These are phyloP conservation scores for Hephaestus fuliginosus DNA, from an alignment of 2,797 vertebrate genomes.

Conservation along the genomic window DNA sequence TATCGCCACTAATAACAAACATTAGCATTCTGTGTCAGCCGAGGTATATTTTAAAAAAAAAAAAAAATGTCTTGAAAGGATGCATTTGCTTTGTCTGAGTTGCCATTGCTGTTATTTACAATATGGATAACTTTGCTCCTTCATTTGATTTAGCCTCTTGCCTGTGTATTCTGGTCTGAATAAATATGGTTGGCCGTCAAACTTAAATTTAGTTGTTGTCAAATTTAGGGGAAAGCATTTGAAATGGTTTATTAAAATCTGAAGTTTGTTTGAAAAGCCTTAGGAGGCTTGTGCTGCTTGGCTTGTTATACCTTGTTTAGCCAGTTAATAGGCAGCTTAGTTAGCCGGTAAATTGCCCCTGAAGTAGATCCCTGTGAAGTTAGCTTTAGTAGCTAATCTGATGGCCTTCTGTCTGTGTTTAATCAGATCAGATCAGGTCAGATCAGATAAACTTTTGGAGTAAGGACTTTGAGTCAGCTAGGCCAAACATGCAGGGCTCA, in stretches of 20 bases:
- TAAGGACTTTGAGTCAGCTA: neutral
- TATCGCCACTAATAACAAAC: too few species aligned
- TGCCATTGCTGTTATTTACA: neutral
- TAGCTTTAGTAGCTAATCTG: neutral
- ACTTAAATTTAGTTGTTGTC: neutral
- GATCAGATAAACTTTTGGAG: neutral
- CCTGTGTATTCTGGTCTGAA: neutral
- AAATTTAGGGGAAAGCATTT: neutral
- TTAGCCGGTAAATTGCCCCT: neutral
- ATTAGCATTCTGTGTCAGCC: neutral
- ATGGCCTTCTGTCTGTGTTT: neutral
- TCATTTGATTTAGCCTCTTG: neutral
- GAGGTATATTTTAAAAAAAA: neutral
- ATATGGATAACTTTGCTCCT: neutral
- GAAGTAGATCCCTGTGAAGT: neutral
- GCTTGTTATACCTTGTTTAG: neutral
- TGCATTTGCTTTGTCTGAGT: neutral
- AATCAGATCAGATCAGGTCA: too few species aligned
- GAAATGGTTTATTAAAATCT: neutral
- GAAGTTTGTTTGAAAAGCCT: neutral
- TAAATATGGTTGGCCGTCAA: neutral
- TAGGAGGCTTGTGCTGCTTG: neutral
- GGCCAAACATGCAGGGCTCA: neutral
- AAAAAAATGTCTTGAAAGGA: neutral
- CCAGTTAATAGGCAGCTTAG: neutral